Evolutionary conservation across 2,888 invertebrate species (phyloP).

Genomic region (Melangyna quadrimaculata): DNA sequence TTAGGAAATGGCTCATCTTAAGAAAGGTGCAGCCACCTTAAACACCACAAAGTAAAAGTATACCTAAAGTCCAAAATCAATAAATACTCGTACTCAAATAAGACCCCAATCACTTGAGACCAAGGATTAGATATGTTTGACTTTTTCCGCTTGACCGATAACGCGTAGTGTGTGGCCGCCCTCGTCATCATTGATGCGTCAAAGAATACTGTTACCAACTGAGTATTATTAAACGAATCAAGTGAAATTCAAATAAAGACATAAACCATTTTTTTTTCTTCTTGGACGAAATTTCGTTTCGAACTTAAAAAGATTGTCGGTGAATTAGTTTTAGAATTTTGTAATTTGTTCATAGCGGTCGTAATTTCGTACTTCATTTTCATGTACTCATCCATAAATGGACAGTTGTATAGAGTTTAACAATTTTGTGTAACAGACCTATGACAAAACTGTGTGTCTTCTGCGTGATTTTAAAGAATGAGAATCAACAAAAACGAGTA

Average conservation of each 20-base stretch:
- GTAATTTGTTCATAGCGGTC: no score
- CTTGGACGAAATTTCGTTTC: no score
- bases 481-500: neutral
- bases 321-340: no score
- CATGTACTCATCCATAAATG: no score
- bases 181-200: constrained; percentile 27
- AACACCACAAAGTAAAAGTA: neutral
- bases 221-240: neutral
- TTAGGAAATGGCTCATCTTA: neutral
- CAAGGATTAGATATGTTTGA: constrained; percentile 80
- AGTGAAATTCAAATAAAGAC: no score
- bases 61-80: constrained; percentile 52
- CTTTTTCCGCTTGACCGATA: constrained; percentile 77
- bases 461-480: no score
- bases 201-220: neutral
- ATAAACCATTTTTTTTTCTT: no score
- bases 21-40: constrained; percentile 8
- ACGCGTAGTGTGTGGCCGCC: constrained; percentile 72
- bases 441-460: no score
- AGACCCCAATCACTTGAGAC: constrained; percentile 79
- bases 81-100: constrained; percentile 55
- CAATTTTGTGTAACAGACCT: no score
- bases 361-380: no score
- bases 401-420: no score
- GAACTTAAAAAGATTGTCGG: no score